Base-by-base conservation (phyloP, 2,888 invertebrate species). In the Drosophila yooni region DNA sequence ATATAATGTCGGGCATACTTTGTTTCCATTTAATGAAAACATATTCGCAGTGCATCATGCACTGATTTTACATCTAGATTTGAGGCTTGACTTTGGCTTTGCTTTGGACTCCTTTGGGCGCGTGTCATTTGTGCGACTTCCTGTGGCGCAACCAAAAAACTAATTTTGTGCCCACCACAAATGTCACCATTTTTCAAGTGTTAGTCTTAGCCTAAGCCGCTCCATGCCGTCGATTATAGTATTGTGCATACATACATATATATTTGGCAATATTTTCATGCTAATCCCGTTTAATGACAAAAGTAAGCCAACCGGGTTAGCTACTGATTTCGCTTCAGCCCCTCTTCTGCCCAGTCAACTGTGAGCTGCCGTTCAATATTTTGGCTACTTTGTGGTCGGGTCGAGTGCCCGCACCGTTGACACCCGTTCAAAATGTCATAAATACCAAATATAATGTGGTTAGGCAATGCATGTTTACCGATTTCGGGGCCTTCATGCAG, bases 171-270 rank as follows among this genome's bases (percentile, higher is more conserved):
- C 72, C 48, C 68, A 54, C 64, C 60, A 57, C 91, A 88, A 91
- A 88, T 88, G 90, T 91, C 91, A 88, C 90, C 56, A 88, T 90
- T 80, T 90, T 84, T 75, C 67, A 82, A 80, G 87, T 83, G 83
- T 57, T 38, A 36, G 65, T 72, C 69, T 85, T 65, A 68, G 50
- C 57, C 53, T 83, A 86, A 83, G 87, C 84, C 79, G 72, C 84
- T 70, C 68, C 60, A 62, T 70, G 81, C 52, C 33, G 60, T 25
- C 50, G 48, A 65, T 62, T 68, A 59, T 54, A 46, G 15, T 59
- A 60, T 46, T 40, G 18, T 52, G 21, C 25, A 25, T 33, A 46
- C 34, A 66, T 70, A 58, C 59, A 15, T 54, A 11, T n/a, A 57
- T 31, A 31, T 57, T 31, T 43, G 21, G 2, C 69, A 71, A 85